These are phyloP conservation scores for Xestoiulus laeticollis DNA, from an alignment of 2,888 invertebrate species.

Conservation along the genomic window DNA sequence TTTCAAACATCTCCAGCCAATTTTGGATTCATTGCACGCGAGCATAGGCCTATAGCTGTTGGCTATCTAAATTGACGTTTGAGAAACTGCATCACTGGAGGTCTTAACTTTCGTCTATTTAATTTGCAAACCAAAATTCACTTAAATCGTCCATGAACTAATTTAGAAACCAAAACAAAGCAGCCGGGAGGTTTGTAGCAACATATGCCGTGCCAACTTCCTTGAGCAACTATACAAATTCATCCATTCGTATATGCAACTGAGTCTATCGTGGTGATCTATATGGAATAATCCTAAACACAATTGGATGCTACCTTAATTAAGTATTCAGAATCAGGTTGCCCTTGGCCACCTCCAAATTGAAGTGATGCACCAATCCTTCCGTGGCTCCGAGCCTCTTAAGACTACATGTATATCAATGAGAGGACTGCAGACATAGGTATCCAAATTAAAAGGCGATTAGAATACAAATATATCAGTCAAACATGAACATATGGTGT, in stretches of 20 bases:
- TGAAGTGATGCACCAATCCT: not conserved
- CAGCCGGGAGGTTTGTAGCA: constrained; percentile 14
- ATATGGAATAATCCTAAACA: not conserved
- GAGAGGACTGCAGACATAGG: not conserved
- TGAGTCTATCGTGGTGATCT: not conserved
- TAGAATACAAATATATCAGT: not conserved
- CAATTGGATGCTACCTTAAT: not conserved
- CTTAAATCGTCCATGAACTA: constrained; percentile 5
- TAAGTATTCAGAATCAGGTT: not conserved
- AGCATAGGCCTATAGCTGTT: too few species aligned
- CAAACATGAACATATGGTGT: not conserved
- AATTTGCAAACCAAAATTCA: not conserved
- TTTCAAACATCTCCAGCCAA: not conserved
- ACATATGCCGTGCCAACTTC: not conserved
- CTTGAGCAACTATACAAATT: not conserved
- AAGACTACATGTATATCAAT: not conserved
- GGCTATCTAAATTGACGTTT: not conserved
- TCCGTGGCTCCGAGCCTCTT: not conserved
- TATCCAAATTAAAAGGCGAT: not conserved
- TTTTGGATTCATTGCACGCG: not conserved
- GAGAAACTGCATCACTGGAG: not conserved
- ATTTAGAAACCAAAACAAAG: not conserved
- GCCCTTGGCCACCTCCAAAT: not conserved
- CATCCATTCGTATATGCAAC: not conserved
- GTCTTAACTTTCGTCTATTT: not conserved